A percentile compares a stretch with the other conserved stretches of the same genome.
These are phyloP conservation scores for Pachycephus smyrnensis DNA, from an alignment of 2,888 invertebrate species.

Conservation along the genomic window DNA sequence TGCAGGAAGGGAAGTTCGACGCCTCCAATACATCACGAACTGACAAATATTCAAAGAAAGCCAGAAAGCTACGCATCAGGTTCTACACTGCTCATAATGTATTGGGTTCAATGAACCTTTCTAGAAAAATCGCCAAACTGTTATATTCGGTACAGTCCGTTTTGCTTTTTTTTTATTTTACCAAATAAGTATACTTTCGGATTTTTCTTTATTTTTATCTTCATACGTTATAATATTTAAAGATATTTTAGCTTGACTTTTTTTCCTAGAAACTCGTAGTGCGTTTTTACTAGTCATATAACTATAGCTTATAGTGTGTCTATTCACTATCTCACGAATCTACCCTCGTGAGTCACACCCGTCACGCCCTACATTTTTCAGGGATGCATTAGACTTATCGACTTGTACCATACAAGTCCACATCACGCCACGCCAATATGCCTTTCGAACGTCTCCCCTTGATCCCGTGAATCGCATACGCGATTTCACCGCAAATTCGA, in stretches of 20 bases:
- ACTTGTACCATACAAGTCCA: slow-evolving; percentile 32
- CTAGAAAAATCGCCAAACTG: not conserved
- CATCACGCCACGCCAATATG: slow-evolving; percentile 14
- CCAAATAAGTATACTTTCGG: not conserved
- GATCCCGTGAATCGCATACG: slow-evolving; percentile 13
- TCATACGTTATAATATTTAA: not conserved
- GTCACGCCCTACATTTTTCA: slow-evolving; percentile 47
- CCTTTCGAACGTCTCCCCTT: not conserved
- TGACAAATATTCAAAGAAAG: slow-evolving; percentile 39
- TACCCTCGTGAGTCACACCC: slow-evolving; percentile 36
- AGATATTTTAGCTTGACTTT: not conserved
- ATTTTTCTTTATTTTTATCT: not conserved
- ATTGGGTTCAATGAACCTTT: not conserved
- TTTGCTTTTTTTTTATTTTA: not conserved
- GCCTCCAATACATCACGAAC: slow-evolving; percentile 29
- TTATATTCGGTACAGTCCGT: not conserved
- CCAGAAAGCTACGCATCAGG: slow-evolving; percentile 16
- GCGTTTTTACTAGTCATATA: not conserved
- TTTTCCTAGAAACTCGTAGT: not conserved
- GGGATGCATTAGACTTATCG: slow-evolving; percentile 54
- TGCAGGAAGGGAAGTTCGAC: slow-evolving; percentile 19
- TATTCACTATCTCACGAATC: slow-evolving; percentile 26
- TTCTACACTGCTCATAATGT: not conserved
- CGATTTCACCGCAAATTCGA: slow-evolving; percentile 27
- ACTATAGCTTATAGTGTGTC: not conserved